Base-by-base conservation (phyloP, 1,140 invertebrate species). In the Drosophila punjabiensis region DNA sequence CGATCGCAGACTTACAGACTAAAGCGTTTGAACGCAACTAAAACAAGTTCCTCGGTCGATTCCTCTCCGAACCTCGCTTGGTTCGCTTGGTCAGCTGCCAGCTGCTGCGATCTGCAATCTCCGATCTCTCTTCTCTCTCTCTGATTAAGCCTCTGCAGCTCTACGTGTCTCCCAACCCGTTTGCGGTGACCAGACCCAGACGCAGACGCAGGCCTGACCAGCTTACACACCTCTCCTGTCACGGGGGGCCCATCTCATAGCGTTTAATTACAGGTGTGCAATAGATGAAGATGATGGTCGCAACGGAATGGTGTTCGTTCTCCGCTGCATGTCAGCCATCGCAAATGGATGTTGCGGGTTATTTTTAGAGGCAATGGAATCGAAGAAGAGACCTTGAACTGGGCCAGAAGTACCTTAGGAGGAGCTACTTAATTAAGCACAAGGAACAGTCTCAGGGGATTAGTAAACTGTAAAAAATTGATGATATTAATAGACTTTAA, bases 1-100 rank as follows among this genome's bases (percentile, higher is more conserved):
- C 84, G 84, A 75, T 88, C 83, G 78, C 82, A 81, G 76, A 89
- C 86, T 90, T 90, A 90, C 87, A 90, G 86, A 90, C 86, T 90
- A 90, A 90, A 90, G 87, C 82, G 86, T 90, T 90, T 90, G 86
- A 78, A 90, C 86, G 86, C 86, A 81, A 90, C 86, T 90, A 91
- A 90, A 90, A 90, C 86, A 76, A 81, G 87, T 91, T 86, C 79
- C 71, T 66, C 50, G 73, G 66, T 68, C 58, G 69, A 66, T 71
- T 90, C 71, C 86, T 90, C 86, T 82, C 86, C 64, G 67, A 66
- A 60, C 48, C 69, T 68, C 62, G 35, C 55, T 58, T 39, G 55
- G 55, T 24, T 28, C 39, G 53, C 32, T 55, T 75, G 86, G 84
- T 81, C 84, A 89, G 69, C 78, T 75, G 56, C 55, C 55, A 56